Evolutionary conservation across 92 coral and sea anemone species (phyloP).

Genomic region (Plumapathes pennacea): DNA sequence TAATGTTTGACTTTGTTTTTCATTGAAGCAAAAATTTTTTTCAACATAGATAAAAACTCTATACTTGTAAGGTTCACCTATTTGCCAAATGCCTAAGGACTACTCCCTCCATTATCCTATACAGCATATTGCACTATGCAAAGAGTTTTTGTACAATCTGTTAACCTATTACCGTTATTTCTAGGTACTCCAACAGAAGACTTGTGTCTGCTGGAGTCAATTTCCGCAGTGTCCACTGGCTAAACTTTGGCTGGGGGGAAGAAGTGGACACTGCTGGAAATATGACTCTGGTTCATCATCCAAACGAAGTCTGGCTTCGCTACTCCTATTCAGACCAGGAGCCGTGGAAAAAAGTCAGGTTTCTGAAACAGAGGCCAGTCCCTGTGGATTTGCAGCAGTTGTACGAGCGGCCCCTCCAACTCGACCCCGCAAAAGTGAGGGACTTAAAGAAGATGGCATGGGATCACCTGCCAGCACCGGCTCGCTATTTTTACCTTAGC

Average conservation of each 20-base stretch:
- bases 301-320: slow-evolving; percentile 21
- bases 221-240: slow-evolving; percentile 32
- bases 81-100: no score
- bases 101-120: no score
- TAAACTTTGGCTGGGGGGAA: slow-evolving; percentile 37
- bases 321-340: slow-evolving; percentile 3
- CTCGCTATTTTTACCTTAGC: slow-evolving; percentile 3
- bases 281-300: slow-evolving; percentile 9
- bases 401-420: background rate
- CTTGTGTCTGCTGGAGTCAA: no score
- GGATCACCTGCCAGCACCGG: slow-evolving; percentile 1
- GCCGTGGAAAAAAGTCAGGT: slow-evolving; percentile 25
- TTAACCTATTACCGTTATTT: no score
- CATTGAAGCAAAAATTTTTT: no score
- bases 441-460: slow-evolving; percentile 9
- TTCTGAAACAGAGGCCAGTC: slow-evolving; percentile 12
- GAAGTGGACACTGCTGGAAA: slow-evolving; percentile 1
- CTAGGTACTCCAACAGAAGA: no score
- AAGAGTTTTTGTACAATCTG: no score
- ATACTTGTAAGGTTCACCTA: no score
- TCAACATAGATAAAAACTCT: no score
- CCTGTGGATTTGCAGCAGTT: background rate
- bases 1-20: no score
- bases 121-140: no score
- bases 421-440: background rate